Conservation (phyloP, 92 coral and sea anemone species). For the Epizoanthus ramosus region DNA sequence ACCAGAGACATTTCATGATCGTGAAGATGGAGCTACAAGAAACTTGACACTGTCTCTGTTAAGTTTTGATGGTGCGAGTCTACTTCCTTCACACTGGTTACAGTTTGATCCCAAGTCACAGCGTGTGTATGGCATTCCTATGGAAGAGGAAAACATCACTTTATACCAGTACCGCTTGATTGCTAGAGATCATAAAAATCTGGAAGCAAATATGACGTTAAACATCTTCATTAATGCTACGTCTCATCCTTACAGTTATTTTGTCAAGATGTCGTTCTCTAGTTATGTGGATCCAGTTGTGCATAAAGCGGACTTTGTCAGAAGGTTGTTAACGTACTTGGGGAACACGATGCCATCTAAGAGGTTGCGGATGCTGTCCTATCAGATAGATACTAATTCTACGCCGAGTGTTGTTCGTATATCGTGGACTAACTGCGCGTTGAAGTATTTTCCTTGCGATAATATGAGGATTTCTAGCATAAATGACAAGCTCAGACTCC, state of each 20-base stretch:
- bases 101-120: conserved; percentile 54
- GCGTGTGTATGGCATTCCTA: conserved; percentile 58
- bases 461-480: conserved; percentile 18
- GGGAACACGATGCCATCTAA: not conserved
- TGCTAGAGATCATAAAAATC: conserved; percentile 71
- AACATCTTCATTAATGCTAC: conserved; percentile 52
- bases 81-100: conserved; percentile 54
- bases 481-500: conserved; percentile 19
- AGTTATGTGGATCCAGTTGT: conserved; percentile 29
- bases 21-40: conserved; percentile 73
- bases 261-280: conserved; percentile 25
- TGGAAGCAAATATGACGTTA: conserved; percentile 48
- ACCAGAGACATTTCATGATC: conserved; percentile 61
- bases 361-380: conserved; percentile 29
- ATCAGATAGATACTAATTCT: conserved; percentile 25
- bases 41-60: conserved; percentile 60
- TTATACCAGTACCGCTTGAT: conserved; percentile 63
- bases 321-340: conserved; percentile 1
- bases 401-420: conserved; percentile 21
- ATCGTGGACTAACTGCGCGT: conserved; percentile 48
- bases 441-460: conserved; percentile 37
- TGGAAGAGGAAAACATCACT: conserved; percentile 30
- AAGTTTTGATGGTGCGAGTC: conserved; percentile 43
- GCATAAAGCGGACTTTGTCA: conserved; percentile 28
- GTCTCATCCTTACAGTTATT: conserved; percentile 21